Conservation (phyloP, 1,140 invertebrate genomes). For the Glossosoma conforme region DNA sequence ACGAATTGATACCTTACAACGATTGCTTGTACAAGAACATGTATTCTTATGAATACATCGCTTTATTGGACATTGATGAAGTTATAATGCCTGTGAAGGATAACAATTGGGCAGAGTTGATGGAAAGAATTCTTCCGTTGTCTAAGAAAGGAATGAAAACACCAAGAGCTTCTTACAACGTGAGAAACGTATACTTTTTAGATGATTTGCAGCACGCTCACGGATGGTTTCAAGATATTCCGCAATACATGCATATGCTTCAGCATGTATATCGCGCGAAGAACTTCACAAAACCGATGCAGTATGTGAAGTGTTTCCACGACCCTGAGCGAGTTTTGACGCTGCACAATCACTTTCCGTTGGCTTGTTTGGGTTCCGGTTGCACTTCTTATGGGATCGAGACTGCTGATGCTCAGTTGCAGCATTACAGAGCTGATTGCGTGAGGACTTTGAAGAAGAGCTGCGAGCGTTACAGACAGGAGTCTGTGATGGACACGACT, state of each 20-base stretch:
- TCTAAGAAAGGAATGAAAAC: constrained; percentile 72
- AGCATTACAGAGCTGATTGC: constrained; percentile 91
- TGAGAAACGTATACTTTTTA: constrained; percentile 91
- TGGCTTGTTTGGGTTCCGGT: constrained; percentile 78
- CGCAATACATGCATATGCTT: constrained; percentile 89
- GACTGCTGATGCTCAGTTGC: constrained; percentile 78
- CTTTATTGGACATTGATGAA: constrained; percentile 89
- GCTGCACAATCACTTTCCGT: constrained; percentile 88
- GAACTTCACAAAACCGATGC: constrained; percentile 90
- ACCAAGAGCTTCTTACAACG: constrained; percentile 75
- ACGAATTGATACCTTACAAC: constrained; percentile 95
- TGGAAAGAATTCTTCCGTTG: constrained; percentile 69
- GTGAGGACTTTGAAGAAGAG: constrained; percentile 82
- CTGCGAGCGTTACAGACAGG: constrained; percentile 77
- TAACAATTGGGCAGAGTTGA: constrained; percentile 72
- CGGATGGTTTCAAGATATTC: constrained; percentile 77
- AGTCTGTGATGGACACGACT: constrained; percentile 77
- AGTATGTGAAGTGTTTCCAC: constrained; percentile 93
- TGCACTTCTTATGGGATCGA: constrained; percentile 85
- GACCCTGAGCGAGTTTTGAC: constrained; percentile 84
- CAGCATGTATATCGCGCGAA: constrained; percentile 86
- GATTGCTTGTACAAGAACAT: constrained; percentile 93
- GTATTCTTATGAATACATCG: constrained; percentile 86
- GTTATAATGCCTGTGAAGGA: constrained; percentile 87
- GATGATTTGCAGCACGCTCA: constrained; percentile 82